Base-by-base conservation (phyloP, 2,888 invertebrate species). In the Abrostola tripartita region DNA sequence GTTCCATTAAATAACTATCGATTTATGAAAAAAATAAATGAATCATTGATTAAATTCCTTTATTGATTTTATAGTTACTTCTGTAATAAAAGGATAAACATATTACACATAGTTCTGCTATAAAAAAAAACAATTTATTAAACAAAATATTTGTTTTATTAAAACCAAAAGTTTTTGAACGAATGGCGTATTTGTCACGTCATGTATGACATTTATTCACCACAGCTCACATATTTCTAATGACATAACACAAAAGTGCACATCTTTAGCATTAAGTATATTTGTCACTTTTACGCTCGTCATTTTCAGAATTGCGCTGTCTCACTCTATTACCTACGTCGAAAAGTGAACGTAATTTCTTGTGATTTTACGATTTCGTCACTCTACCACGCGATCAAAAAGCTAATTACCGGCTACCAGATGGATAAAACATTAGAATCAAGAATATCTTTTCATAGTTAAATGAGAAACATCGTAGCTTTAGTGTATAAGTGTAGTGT, bases 401-500 rank as follows among this genome's bases (percentile, higher is more conserved):
- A 81, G 61, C 52, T 80, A 82, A 81, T 85, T 81, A 84, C 90
- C 89, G 89, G 89, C 81, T 78, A 82, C 82, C 88, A 89, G 84
- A 90, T 91, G 88, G 85, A 65, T 75, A 73, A 74, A 47, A 71
- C 78, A 68, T 68, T 71, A 72, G 67, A 74, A 69, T 59, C 71
- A 82, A 79, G 72, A 68, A 71, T 71, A 67, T 41, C 68, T 61
- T 54, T 57, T 42, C 54, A 70, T 72, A 81, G 76, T 68, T 92
- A 90, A 92, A 94, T 94, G 94, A 93, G 85, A 93, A 86, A 87
- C 77, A 70, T 92, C 82, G 75, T 92, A 78, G 78, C 77, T 58
- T 86, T 94, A 88, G 83, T 89, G 63, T 85, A 82, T 87, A 92
- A 89, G 84, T 90, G 91, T 93, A 93, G 94, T 91, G 84, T 86